phyloP scores from a whole-genome alignment of 2,113 vertebrate genomes.

The Vicugna pacos region DNA sequence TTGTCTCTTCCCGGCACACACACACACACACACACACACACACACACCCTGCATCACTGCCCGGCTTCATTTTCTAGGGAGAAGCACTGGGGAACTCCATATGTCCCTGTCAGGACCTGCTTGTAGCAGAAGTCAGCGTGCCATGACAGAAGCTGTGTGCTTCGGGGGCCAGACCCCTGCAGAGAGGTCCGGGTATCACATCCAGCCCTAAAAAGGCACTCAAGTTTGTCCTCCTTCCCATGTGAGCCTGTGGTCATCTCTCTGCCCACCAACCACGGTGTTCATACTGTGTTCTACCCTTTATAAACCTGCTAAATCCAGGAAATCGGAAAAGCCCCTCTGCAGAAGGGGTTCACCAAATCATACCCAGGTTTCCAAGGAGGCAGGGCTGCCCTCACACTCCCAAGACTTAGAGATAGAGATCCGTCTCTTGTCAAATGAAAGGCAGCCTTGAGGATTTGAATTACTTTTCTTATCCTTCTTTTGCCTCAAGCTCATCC shows the following conservation, averaged over 20 bases:
- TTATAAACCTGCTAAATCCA: background rate
- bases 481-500: constrained; percentile 54
- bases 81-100: constrained; percentile 9
- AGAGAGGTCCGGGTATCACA: constrained; percentile 12
- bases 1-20: background rate
- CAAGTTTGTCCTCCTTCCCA: background rate
- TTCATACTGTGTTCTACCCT: background rate
- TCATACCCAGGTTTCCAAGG: background rate
- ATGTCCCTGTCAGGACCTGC: constrained; percentile 32
- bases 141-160: constrained; percentile 60
- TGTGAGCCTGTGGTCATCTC: background rate
- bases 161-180: background rate
- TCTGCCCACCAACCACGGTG: background rate
- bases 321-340: background rate
- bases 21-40: no score
- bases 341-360: constrained; percentile 16
- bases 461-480: constrained; percentile 48
- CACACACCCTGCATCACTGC: background rate
- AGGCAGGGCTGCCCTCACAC: background rate
- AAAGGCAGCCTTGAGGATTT: constrained; percentile 31
- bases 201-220: constrained; percentile 9
- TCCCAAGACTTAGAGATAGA: background rate
- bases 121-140: constrained; percentile 64
- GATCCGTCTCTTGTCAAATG: constrained; percentile 9
- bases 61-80: background rate